Evolutionary conservation across 2,113 vertebrate species (phyloP).

Genomic region (Sapayoa aenigma): DNA sequence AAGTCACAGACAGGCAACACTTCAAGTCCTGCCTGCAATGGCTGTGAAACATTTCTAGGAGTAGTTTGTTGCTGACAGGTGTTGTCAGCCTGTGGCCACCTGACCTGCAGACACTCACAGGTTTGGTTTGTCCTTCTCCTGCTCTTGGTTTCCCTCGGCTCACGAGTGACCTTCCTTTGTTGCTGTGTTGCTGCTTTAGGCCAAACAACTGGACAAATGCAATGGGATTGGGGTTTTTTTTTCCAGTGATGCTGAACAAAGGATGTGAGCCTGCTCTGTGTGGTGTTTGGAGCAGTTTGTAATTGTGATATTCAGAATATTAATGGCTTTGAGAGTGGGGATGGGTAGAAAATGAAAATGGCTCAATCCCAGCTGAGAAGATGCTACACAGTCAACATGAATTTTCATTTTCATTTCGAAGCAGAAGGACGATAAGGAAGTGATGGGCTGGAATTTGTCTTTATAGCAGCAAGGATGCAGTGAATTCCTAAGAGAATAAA

Average conservation of each 20-base stretch:
- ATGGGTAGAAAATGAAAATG: background rate
- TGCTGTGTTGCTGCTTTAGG: background rate
- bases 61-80: background rate
- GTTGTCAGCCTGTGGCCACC: background rate
- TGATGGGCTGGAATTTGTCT: slow-evolving; percentile 19
- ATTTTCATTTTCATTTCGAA: slow-evolving; percentile 30
- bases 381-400: background rate
- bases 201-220: background rate
- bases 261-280: background rate
- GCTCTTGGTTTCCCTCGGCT: background rate
- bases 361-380: slow-evolving; percentile 5
- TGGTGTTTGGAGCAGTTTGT: background rate
- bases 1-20: fast-evolving
- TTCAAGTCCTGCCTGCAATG: background rate
- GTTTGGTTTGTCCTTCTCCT: background rate
- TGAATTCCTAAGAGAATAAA: slow-evolving; percentile 27
- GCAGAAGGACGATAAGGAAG: background rate
- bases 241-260: background rate
- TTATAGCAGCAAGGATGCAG: background rate
- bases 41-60: background rate
- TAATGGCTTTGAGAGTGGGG: background rate
- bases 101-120: background rate
- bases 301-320: background rate
- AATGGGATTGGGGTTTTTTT: background rate
- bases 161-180: background rate